These are phyloP conservation scores for Orchesella cincta DNA, from an alignment of 1,140 invertebrate species.

Conservation along the genomic window DNA sequence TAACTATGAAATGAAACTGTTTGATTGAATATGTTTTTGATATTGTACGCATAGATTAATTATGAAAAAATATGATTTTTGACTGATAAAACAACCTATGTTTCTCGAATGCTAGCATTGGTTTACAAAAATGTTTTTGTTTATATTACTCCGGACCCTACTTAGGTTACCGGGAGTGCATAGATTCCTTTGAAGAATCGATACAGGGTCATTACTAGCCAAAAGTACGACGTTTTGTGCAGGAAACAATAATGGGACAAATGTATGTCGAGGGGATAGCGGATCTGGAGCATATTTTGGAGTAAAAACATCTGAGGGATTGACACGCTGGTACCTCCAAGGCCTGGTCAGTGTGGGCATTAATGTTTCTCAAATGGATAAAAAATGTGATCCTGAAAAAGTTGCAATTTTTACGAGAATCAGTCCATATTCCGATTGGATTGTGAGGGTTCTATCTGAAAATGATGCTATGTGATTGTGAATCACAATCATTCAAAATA, in stretches of 20 bases:
- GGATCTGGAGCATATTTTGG: constrained; percentile 48
- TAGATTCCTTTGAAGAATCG: constrained; percentile 31
- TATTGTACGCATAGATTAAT: too few relatives aligned
- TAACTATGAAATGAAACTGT: too few relatives aligned
- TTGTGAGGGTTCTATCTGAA: constrained; percentile 38
- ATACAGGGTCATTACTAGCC: constrained; percentile 22
- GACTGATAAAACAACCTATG: too few relatives aligned
- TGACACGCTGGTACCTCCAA: constrained; percentile 45
- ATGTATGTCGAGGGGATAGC: constrained; percentile 49
- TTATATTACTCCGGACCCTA: too few relatives aligned
- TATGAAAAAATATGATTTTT: too few relatives aligned
- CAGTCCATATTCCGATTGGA: constrained; percentile 47
- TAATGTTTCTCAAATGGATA: constrained; percentile 29
- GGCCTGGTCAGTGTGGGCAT: constrained; percentile 46
- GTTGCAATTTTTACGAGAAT: constrained; percentile 48
- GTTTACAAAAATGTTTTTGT: too few relatives aligned
- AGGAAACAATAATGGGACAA: constrained; percentile 41
- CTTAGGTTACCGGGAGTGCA: constrained; percentile 40
- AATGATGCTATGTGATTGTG: constrained; percentile 30
- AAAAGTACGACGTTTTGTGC: constrained; percentile 49
- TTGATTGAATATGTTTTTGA: too few relatives aligned
- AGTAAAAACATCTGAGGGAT: constrained; percentile 8
- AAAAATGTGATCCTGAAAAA: constrained; percentile 46
- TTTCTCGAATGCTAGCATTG: too few relatives aligned
- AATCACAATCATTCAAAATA: not conserved